phyloP scores from a whole-genome alignment of 1,140 invertebrate genomes.

The Centruroides vittatus region DNA sequence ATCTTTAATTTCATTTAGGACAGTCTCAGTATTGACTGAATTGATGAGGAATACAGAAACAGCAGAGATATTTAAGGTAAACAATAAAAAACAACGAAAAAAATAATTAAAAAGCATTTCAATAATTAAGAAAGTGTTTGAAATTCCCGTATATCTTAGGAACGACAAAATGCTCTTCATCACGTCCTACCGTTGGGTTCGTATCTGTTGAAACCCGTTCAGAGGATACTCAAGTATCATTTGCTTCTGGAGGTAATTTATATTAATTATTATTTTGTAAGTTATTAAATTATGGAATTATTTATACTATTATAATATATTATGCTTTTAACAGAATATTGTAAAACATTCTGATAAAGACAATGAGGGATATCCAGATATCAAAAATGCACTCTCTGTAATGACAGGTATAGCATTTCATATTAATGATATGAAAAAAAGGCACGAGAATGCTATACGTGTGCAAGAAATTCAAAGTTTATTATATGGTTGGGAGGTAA shows the following conservation, averaged over 20 bases:
- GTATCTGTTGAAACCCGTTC: constrained; percentile 87
- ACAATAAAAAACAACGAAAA: not conserved
- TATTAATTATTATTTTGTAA: not conserved
- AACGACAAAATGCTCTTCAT: constrained; percentile 55
- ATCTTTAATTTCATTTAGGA: constrained; percentile 33
- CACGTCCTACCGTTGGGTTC: constrained; percentile 87
- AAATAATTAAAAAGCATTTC: not conserved
- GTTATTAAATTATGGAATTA: not conserved
- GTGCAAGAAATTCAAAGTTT: constrained; percentile 83
- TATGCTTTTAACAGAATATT: constrained; percentile 46
- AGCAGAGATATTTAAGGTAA: constrained; percentile 48
- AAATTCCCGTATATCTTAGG: constrained; percentile 25
- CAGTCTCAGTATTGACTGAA: constrained; percentile 70
- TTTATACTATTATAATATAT: not conserved
- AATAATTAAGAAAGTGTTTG: not conserved
- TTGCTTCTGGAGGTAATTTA: constrained; percentile 65
- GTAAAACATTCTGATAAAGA: constrained; percentile 59
- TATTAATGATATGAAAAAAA: constrained; percentile 86
- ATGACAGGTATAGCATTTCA: constrained; percentile 86
- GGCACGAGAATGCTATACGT: constrained; percentile 77
- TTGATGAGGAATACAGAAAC: constrained; percentile 62
- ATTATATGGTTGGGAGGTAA: constrained; percentile 64
- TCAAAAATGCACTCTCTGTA: constrained; percentile 61
- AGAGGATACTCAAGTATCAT: constrained; percentile 92
- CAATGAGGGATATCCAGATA: constrained; percentile 45